phyloP scores from a whole-genome alignment of 2,888 invertebrate genomes.

The Sarcophaga caerulescens region DNA sequence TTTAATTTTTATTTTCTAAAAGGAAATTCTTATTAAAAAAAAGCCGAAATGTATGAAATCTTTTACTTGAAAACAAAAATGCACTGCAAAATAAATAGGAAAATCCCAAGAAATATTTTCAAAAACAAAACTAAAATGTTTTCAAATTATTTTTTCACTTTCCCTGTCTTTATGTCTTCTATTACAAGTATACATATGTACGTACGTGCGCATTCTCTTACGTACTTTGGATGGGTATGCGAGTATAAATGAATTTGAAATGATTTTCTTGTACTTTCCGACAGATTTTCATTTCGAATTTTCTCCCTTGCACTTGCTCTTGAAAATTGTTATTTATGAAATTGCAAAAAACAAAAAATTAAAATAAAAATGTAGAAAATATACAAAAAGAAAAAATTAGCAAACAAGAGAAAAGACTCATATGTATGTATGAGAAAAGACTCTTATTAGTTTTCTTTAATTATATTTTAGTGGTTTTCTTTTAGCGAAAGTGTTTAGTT shows the following conservation, averaged over 20 bases:
- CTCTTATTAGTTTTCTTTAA: conserved; percentile 42
- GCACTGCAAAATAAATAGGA: background rate
- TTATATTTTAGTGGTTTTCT: conserved; percentile 66
- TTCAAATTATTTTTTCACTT: background rate
- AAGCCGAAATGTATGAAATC: no score
- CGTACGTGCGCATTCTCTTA: background rate
- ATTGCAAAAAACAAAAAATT: conserved; percentile 1
- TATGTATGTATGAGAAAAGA: background rate
- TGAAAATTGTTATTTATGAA: conserved; percentile 68
- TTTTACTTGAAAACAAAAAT: background rate
- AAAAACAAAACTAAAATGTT: background rate
- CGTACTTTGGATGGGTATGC: background rate
- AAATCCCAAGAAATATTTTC: no score
- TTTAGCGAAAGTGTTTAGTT: conserved; percentile 44
- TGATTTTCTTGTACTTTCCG: conserved; percentile 32
- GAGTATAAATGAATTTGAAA: conserved; percentile 1
- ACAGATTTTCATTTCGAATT: conserved; percentile 45
- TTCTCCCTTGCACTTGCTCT: conserved; percentile 62
- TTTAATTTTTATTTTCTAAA: no score
- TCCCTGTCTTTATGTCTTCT: conserved; percentile 1
- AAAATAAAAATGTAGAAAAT: conserved; percentile 38
- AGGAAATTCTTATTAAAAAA: no score
- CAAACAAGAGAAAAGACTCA: background rate
- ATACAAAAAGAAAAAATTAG: conserved; percentile 18
- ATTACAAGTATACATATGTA: background rate